phyloP scores from a whole-genome alignment of 2,888 invertebrate species.

The Volucella inflata region DNA sequence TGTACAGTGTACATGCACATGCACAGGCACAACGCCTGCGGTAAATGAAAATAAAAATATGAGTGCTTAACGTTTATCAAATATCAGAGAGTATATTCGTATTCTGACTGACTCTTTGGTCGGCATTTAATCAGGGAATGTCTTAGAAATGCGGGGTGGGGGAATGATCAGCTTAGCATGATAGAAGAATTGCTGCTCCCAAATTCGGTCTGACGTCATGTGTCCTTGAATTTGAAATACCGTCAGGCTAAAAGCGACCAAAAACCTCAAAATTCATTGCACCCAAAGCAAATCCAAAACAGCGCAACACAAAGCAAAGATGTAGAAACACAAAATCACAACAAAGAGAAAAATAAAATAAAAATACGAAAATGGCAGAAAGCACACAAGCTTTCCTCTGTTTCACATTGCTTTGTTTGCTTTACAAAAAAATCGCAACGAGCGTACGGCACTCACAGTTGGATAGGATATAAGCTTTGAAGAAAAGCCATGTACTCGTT shows the following conservation, averaged over 20 bases:
- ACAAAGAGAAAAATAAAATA: constrained; percentile 3
- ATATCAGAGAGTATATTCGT: neutral
- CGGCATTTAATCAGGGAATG: neutral
- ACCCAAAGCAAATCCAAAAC: constrained; percentile 66
- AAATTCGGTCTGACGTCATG: constrained; percentile 65
- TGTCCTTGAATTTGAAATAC: constrained; percentile 73
- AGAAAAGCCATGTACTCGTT: neutral
- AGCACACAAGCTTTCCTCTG: constrained; percentile 54
- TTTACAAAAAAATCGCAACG: constrained; percentile 25
- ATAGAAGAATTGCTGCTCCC: constrained; percentile 38
- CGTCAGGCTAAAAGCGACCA: constrained; percentile 62
- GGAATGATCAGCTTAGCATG: neutral
- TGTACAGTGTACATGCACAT: neutral
- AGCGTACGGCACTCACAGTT: constrained; percentile 39
- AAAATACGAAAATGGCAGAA: constrained; percentile 32
- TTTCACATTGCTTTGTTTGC: constrained; percentile 41
- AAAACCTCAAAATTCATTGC: constrained; percentile 71
- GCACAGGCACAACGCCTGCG: neutral
- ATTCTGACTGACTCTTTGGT: neutral
- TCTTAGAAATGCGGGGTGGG: neutral
- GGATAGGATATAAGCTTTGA: constrained; percentile 51
- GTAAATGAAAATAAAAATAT: neutral
- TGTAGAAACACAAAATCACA: constrained; percentile 17
- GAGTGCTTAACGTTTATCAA: constrained; percentile 27
- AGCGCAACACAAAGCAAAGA: constrained; percentile 29